Conservation (phyloP, 2,888 invertebrate species). For the Dorcus parallelipipedus region DNA sequence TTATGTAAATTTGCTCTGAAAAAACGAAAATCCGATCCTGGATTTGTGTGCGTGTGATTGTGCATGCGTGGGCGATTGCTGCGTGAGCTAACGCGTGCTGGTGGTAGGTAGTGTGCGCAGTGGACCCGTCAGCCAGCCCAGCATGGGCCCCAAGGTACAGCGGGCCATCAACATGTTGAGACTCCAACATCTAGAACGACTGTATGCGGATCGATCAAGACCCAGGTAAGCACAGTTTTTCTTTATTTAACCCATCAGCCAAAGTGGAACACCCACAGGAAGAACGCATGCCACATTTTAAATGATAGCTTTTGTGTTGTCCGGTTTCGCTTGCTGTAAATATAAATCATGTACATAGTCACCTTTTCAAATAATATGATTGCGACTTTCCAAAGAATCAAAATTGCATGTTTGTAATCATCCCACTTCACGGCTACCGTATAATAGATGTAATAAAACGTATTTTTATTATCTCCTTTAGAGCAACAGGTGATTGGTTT, state of each 20-base stretch:
- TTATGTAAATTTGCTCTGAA: not conserved
- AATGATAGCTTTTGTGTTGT: too few relatives aligned
- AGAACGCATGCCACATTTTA: too few relatives aligned
- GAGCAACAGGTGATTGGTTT: too few relatives aligned
- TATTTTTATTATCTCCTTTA: too few relatives aligned
- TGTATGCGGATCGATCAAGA: constrained; percentile 45
- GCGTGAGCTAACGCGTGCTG: constrained; percentile 42
- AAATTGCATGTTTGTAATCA: too few relatives aligned
- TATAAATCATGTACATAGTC: too few relatives aligned
- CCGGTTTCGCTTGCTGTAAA: too few relatives aligned
- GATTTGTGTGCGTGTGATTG: not conserved
- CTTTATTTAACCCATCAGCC: not conserved
- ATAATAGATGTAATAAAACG: too few relatives aligned
- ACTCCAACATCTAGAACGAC: constrained; percentile 46
- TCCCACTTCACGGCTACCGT: too few relatives aligned
- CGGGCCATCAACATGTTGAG: constrained; percentile 47
- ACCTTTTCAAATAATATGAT: too few relatives aligned
- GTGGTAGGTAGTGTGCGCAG: constrained; percentile 50
- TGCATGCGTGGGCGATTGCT: not conserved
- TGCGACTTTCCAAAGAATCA: too few relatives aligned
- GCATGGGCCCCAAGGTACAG: constrained; percentile 43
- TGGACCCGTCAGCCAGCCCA: constrained; percentile 33
- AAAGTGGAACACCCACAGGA: too few relatives aligned
- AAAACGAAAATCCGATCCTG: not conserved
- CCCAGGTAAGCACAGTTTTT: constrained; percentile 44